A percentile compares a stretch with the other conserved stretches of the same genome.
These are phyloP conservation scores for Vicugna pacos DNA, from an alignment of 2,113 vertebrate genomes.

Conservation along the genomic window DNA sequence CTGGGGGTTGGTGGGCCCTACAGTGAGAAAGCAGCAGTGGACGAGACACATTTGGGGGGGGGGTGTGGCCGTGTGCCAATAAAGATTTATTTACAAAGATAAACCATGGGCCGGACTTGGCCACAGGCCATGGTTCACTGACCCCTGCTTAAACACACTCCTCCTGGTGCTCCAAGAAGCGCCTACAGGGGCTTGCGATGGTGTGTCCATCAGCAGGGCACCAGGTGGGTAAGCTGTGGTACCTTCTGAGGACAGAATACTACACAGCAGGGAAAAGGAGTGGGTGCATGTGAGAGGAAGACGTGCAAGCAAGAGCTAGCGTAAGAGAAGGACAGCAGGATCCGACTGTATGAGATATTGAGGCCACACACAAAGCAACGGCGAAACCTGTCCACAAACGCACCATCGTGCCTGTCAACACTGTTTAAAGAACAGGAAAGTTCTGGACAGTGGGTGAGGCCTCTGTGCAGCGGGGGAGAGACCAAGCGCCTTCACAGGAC, in stretches of 20 bases:
- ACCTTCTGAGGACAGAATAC: neutral
- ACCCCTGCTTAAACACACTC: neutral
- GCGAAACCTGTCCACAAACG: neutral
- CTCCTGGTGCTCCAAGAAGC: neutral
- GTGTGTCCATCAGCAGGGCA: neutral
- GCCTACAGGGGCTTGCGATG: neutral
- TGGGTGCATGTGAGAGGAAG: neutral
- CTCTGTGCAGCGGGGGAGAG: neutral
- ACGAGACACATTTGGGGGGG: rapidly evolving
- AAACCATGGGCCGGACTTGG: neutral
- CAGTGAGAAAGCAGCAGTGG: neutral
- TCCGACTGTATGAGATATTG: rapidly evolving
- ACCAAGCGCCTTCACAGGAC: rapidly evolving
- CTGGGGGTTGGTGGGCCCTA: neutral
- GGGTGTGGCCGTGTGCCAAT: neutral
- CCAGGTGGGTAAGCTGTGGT: neutral
- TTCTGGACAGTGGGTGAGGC: too few relatives aligned
- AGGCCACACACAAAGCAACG: neutral
- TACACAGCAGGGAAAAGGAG: neutral
- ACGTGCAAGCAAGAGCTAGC: neutral
- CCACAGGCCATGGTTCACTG: neutral
- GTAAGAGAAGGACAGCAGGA: neutral
- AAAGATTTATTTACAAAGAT: neutral
- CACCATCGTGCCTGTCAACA: rapidly evolving
- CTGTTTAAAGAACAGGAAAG: neutral